Conservation (phyloP, 2,888 invertebrate species). For the Acleris holmiana region DNA sequence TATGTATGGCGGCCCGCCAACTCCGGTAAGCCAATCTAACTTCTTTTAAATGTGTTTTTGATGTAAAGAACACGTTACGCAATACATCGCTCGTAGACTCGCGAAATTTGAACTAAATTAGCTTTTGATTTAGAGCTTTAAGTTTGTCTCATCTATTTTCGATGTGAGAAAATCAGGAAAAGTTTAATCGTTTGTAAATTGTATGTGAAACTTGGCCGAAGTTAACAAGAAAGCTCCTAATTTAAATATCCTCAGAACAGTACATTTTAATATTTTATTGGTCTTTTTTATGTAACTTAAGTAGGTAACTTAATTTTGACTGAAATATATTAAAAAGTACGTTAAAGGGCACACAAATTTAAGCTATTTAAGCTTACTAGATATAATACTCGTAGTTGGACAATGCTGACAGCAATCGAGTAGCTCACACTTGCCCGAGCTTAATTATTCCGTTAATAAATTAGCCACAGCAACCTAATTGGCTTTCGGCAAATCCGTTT, state of each 20-base stretch:
- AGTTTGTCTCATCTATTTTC: conserved; percentile 49
- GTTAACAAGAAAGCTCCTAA: no score
- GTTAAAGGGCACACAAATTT: no score
- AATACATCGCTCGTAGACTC: conserved; percentile 70
- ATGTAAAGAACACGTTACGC: conserved; percentile 81
- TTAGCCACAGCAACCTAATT: conserved; percentile 31
- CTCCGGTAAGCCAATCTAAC: conserved; percentile 83
- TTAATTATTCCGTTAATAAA: conserved; percentile 19
- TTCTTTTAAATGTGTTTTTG: conserved; percentile 85
- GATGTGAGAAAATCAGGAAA: conserved; percentile 41
- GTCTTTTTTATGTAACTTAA: no score
- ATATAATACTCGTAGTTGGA: no score
- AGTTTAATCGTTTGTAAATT: conserved; percentile 35
- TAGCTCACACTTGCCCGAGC: conserved; percentile 5
- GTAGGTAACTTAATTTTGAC: no score
- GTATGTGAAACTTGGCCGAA: no score
- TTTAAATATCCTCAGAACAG: no score
- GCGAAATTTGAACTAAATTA: conserved; percentile 75
- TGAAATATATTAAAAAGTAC: no score
- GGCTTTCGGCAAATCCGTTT: conserved; percentile 23
- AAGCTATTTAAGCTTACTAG: no score
- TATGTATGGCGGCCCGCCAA: conserved; percentile 79
- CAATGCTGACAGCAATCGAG: not conserved
- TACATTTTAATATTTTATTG: no score
- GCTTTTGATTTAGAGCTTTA: conserved; percentile 76